Base-by-base conservation (phyloP, 2,888 invertebrate genomes). In the Dasysyrphus albostriatus region DNA sequence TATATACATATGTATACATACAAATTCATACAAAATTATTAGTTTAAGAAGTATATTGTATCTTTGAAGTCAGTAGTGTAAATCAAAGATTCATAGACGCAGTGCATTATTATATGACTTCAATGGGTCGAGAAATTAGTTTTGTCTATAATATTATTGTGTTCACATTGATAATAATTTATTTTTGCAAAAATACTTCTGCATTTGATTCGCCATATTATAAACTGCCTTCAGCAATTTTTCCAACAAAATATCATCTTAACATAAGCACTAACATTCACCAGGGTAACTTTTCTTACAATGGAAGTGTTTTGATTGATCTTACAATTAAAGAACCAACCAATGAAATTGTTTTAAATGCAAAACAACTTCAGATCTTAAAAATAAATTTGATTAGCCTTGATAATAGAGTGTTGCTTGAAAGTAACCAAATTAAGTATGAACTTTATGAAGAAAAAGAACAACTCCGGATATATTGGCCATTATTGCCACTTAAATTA, bases 281-380 rank as follows among this genome's bases (percentile, higher is more conserved):
- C 24, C 34, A 51, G 5, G 37, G 51, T 37, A 14, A 51, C 8
- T 37, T 19, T 16, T 7, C 7, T 2, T 69, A 24, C 5, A 69
- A 51, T 37, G 67, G 67, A 39, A 51, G 37, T 24, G 67, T 69
- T 51, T 12, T 37, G 2, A 69, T 69, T 51, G 67, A 69, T 69
- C 6, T 69, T 10, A 37, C 6, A 39, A n/a, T 69, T 14, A 34
- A n/a, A 39, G 51, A 69, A 51, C 51, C 37, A 51, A 69, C 67
- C 8, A 69, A 69, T 51, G 19, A 47, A 9, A 69, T 69, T 24
- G 51, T 69, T 0, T 37, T 69, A 19, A 49, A 69, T 51, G 14
- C 37, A 14, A 5, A 51, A 0, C 2, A 24, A n/a, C 67, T 69
- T 37, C 34, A 7, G 1, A 1, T 24, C 0, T 51, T 69, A 2